Conservation (phyloP, 2,797 vertebrate species). For the Leucoraja ocellata region DNA sequence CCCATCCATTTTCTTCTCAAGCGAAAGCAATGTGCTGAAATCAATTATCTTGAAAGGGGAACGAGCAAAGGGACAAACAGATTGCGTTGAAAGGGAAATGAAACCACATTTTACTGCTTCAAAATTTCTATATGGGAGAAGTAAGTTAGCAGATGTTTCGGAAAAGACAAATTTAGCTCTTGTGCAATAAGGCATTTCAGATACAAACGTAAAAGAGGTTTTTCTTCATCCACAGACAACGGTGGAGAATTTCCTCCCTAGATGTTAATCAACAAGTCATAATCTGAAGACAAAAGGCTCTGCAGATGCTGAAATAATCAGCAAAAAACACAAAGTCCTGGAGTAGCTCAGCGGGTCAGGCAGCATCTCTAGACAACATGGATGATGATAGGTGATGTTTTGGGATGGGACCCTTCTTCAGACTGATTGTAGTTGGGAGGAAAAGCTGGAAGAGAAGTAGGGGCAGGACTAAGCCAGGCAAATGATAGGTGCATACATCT, state of each 20-base stretch:
- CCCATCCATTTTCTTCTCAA: background rate
- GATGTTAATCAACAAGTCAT: conserved; percentile 18
- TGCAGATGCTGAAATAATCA: too few species aligned
- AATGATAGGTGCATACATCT: too few species aligned
- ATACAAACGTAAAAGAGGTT: background rate
- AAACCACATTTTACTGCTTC: background rate
- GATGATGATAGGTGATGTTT: too few species aligned
- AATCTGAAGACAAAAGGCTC: background rate
- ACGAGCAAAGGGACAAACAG: background rate
- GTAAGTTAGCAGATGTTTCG: background rate
- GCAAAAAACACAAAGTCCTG: too few species aligned
- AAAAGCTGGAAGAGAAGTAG: too few species aligned
- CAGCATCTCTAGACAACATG: too few species aligned
- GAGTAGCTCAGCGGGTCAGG: too few species aligned
- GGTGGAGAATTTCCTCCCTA: background rate
- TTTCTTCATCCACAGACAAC: background rate
- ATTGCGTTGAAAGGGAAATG: background rate
- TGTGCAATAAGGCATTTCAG: background rate
- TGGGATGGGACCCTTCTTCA: too few species aligned
- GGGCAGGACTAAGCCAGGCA: too few species aligned
- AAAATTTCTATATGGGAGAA: too few species aligned
- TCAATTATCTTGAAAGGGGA: background rate
- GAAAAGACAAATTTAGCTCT: background rate
- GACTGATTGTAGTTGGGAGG: too few species aligned
- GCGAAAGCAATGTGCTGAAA: background rate